Conservation (phyloP, 1,140 invertebrate genomes). For the Sycophila sp. region DNA sequence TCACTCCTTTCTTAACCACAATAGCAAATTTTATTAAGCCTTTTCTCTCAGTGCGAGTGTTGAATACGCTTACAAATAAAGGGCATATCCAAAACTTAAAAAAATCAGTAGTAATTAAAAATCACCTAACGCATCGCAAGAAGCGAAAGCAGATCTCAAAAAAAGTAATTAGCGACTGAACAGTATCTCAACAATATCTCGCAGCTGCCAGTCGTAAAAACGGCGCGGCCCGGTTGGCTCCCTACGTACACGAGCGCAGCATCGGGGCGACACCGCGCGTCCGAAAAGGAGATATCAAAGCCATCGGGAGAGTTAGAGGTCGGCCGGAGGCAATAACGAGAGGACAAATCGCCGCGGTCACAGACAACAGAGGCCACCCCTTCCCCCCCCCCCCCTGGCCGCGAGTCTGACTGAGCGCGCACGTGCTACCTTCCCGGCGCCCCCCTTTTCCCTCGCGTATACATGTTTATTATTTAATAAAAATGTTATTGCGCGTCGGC, state of each 20-base stretch:
- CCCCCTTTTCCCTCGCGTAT: slow-evolving; percentile 18
- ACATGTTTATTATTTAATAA: slow-evolving; percentile 58
- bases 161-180: slow-evolving; percentile 8
- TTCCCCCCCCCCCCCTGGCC: background rate
- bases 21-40: too few relatives aligned
- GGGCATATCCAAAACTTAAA: too few relatives aligned
- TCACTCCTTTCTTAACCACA: too few relatives aligned
- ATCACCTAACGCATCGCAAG: too few relatives aligned
- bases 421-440: background rate
- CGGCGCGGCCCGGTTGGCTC: background rate
- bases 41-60: too few relatives aligned
- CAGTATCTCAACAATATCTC: slow-evolving; percentile 19
- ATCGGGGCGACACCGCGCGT: background rate
- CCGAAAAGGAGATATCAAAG: slow-evolving; percentile 28
- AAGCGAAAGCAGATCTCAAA: too few relatives aligned
- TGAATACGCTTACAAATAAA: too few relatives aligned
- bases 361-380: background rate
- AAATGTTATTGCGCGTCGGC: slow-evolving; percentile 54
- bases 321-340: slow-evolving; percentile 27
- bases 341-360: slow-evolving; percentile 25
- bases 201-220: slow-evolving; percentile 21
- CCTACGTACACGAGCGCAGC: background rate
- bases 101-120: too few relatives aligned
- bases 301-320: slow-evolving; percentile 2
- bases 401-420: slow-evolving; percentile 19